phyloP scores from a whole-genome alignment of 2,113 vertebrate genomes.

The Cacatua alba region DNA sequence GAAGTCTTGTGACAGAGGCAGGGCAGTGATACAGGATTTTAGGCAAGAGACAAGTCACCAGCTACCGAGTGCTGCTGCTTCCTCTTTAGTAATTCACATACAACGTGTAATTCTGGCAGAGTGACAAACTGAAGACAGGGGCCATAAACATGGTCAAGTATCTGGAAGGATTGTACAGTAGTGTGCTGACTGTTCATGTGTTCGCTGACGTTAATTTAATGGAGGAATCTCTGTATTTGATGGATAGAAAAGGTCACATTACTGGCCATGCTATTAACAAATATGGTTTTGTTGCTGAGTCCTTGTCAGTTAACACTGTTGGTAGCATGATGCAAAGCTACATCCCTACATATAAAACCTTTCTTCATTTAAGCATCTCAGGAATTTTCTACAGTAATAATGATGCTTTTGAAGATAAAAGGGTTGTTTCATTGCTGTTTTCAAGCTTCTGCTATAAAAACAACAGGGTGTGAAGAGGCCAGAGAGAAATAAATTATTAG shows the following conservation, averaged over 20 bases:
- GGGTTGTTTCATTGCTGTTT: not conserved
- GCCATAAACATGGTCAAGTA: not conserved
- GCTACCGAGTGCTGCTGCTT: not conserved
- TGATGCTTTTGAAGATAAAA: not conserved
- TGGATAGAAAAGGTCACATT: not conserved
- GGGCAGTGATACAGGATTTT: not conserved
- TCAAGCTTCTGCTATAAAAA: not conserved
- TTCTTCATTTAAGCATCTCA: not conserved
- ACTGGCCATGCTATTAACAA: not conserved
- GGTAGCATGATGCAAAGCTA: not conserved
- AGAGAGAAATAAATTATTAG: not conserved
- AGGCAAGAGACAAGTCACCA: not conserved
- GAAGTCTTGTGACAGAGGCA: not conserved
- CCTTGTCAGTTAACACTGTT: not conserved
- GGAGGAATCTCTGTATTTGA: not conserved
- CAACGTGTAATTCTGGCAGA: not conserved
- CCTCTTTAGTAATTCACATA: rapidly evolving
- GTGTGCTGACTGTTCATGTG: not conserved
- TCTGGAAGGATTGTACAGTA: rapidly evolving
- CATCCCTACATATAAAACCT: not conserved
- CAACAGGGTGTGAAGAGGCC: not conserved
- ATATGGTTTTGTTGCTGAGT: not conserved
- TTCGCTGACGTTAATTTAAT: not conserved
- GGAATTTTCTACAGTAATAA: not conserved
- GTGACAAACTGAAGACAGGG: not conserved